Base-by-base conservation (phyloP, 2,113 vertebrate species). In the Actinemys pallida region DNA sequence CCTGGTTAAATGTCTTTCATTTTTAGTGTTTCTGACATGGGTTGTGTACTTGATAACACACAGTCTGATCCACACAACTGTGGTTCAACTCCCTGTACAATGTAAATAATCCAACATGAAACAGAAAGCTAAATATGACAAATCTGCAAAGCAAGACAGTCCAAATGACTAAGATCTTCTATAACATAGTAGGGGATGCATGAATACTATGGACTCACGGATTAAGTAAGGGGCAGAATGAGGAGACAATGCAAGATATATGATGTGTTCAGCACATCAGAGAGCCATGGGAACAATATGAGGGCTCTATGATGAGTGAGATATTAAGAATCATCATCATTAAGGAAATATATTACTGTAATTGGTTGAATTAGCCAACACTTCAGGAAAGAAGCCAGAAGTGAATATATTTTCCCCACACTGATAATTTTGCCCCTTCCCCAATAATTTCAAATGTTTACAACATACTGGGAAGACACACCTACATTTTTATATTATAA, bases 1-100 rank as follows among this genome's bases (percentile, higher is more conserved):
- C 22, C 39, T 90, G 35, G 56, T 80, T 86, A 53, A 90, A 91
- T 45, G 90, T 79, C 65, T 57, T 79, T n/a, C 10, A 45, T 56
- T 89, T 83, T 88, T 80, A 42, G 29, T 35, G n/a, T 76, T 92
- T 89, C 90, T 97, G 94, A 81, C 53, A 85, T 2, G 42, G 42
- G 79, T 22, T 92, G 29, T n/a, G 78, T 62, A 90, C 65, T 39
- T 52, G 96, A 96, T 97, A 97, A 91, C 0, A 5, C 0, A 0
- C 84, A 93, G 94, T 84, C 87, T 82, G 84, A 90, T 86, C 52
- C 81, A 76, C 94, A 97, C 96, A 96, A 90, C 24, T 9, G n/a
- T 31, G 27, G 39, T n/a, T 83, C 62, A 86, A 50, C 89, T 94
- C 96, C 81, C 72, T 69, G 42, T 50, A 76, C 72, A 52, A 57